phyloP scores from a whole-genome alignment of 2,797 vertebrate genomes.

The Bothrops alternatus region DNA sequence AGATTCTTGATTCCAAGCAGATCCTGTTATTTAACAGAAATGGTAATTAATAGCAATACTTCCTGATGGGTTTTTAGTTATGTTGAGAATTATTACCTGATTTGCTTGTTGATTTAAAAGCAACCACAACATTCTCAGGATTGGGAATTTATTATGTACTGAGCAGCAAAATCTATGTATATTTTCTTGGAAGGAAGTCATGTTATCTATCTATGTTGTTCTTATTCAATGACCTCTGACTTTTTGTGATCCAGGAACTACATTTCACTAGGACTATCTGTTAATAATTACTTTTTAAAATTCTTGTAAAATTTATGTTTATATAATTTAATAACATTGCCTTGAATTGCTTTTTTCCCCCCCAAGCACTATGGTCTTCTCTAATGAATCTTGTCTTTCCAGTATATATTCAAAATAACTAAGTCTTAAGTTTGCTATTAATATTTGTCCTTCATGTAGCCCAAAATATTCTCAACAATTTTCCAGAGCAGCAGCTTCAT shows the following conservation, averaged over 20 bases:
- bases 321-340: not conserved
- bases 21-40: not conserved
- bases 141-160: not conserved
- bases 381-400: not conserved
- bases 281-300: not conserved
- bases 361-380: not conserved
- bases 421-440: not conserved
- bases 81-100: not conserved
- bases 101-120: not conserved
- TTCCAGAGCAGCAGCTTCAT: not conserved
- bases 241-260: not conserved
- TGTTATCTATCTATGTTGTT: not conserved
- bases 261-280: not conserved
- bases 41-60: slow-evolving; percentile 2
- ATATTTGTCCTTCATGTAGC: not conserved
- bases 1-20: not conserved
- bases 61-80: not conserved
- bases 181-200: not conserved
- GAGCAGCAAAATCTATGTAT: not conserved
- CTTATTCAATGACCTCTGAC: not conserved
- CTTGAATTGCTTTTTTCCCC: not conserved
- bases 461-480: not conserved
- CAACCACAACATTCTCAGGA: not conserved
- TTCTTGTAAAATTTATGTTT: not conserved
- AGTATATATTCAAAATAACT: not conserved